A percentile compares a stretch with the other conserved stretches of the same genome.
These are phyloP conservation scores for Chelon auratus DNA, from an alignment of 2,797 vertebrate species.

Conservation along the genomic window DNA sequence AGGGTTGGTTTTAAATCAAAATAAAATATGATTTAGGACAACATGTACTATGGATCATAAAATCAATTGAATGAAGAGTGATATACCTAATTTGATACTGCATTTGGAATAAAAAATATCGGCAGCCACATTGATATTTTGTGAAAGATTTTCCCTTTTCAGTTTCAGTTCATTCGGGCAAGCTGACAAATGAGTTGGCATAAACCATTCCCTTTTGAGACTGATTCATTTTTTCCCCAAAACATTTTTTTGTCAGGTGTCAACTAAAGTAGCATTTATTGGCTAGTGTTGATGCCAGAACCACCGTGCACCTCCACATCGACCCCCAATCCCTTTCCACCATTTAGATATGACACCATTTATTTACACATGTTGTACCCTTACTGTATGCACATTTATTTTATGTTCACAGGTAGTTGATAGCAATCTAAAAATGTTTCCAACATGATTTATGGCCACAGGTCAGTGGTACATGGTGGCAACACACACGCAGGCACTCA, in stretches of 20 bases:
- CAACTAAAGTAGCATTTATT: neutral
- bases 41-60: neutral
- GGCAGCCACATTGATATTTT: no score
- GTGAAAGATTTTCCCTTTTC: neutral
- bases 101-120: neutral
- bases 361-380: constrained; percentile 4
- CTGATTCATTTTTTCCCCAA: neutral
- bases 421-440: constrained; percentile 24
- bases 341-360: neutral
- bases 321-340: neutral
- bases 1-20: constrained; percentile 11
- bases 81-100: neutral
- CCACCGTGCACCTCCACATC: neutral
- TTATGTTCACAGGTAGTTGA: constrained; percentile 19
- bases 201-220: neutral
- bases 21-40: neutral
- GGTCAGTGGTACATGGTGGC: constrained; percentile 28
- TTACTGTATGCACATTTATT: neutral
- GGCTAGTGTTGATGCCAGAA: neutral
- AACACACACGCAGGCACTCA: neutral
- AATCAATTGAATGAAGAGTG: constrained; percentile 17
- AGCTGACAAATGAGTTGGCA: neutral
- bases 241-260: neutral
- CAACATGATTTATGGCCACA: constrained; percentile 40
- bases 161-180: neutral